Base-by-base conservation (phyloP, 2,797 vertebrate genomes). In the Podarcis siculus region DNA sequence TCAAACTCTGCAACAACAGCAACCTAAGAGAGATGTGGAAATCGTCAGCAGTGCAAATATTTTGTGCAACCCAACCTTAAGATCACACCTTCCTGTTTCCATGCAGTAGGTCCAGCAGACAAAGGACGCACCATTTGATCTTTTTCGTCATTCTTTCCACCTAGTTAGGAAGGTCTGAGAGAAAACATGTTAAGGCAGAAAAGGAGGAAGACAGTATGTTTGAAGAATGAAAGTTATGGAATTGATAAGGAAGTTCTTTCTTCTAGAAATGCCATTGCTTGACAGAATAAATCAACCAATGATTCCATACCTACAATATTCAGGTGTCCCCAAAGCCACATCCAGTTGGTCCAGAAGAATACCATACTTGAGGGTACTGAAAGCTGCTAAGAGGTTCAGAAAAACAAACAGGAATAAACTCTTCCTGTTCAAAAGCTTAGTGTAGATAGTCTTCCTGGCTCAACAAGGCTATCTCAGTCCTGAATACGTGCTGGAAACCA, bases 1-100 rank as follows among this genome's bases (percentile, higher is more conserved):
- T 99, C 98, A n/a, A 93, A 85, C 3, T 97, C 92, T 35, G 97
- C 98, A 76, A 97, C 96, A 83, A 98, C 88, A 0, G 94, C 97
- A 87, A 99, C 98, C 99, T 99, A 25, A 82, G 69, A 75, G 17
- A 88, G 0, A 69, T 0, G 7, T 0, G 25, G 15, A 82, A 72
- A 81, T 0, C 21, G 10, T 69, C 30, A 61, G n/a, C 9, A 67
- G 32, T 42, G 45, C 79, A 77, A 55, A 4, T 30, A 15, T 0
- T 55, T 1, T 73, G 9, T 32, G 45, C 45, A 55, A 45, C 61
- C 32, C 39, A 76, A 55, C 21, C 32, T 82, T 13, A 39, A 25
- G 12, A 42, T 30, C 37, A 32, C 5, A 9, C 25, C 82, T 45
- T 30, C 35, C 23, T 25, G 8, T n/a, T 23, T 73, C 69, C 35